phyloP scores from a whole-genome alignment of 2,888 invertebrate species.

The Hypomecis atomaria region DNA sequence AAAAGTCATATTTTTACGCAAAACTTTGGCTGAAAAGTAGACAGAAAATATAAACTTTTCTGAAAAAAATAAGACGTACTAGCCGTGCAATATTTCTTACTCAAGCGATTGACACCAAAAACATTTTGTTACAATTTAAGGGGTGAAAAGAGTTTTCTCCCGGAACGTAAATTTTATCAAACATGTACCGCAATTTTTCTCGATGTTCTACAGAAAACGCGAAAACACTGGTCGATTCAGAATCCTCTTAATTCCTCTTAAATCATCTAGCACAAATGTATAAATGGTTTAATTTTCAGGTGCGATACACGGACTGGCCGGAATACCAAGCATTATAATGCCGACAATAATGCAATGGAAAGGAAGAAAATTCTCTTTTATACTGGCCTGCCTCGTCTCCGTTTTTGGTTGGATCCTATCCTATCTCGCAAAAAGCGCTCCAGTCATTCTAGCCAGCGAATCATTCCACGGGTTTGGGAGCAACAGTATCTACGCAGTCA shows the following conservation, averaged over 20 bases:
- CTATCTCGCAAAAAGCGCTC: constrained; percentile 23
- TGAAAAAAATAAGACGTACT: too few species aligned
- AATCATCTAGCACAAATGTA: not conserved
- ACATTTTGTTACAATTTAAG: too few species aligned
- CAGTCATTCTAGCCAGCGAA: constrained; percentile 31
- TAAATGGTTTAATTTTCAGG: constrained; percentile 30
- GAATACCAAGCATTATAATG: constrained; percentile 37
- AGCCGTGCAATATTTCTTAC: too few species aligned
- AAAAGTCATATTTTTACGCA: too few species aligned
- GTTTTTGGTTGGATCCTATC: constrained; percentile 37
- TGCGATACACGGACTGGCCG: constrained; percentile 39
- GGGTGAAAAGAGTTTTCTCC: too few species aligned
- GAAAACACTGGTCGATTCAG: too few species aligned
- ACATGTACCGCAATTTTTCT: too few species aligned
- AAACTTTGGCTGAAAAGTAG: too few species aligned
- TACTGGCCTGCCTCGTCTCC: constrained; percentile 34
- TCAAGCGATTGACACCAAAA: too few species aligned
- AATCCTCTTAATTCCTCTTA: not conserved
- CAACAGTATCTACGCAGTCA: constrained; percentile 38
- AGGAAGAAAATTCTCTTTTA: constrained; percentile 39
- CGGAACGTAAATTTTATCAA: too few species aligned
- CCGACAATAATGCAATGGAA: constrained; percentile 40
- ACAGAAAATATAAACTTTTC: too few species aligned
- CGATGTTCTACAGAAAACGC: too few species aligned
- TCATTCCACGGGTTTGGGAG: constrained; percentile 37